Base-by-base conservation (phyloP, 2,113 vertebrate species). In the Fukomys damarensis region DNA sequence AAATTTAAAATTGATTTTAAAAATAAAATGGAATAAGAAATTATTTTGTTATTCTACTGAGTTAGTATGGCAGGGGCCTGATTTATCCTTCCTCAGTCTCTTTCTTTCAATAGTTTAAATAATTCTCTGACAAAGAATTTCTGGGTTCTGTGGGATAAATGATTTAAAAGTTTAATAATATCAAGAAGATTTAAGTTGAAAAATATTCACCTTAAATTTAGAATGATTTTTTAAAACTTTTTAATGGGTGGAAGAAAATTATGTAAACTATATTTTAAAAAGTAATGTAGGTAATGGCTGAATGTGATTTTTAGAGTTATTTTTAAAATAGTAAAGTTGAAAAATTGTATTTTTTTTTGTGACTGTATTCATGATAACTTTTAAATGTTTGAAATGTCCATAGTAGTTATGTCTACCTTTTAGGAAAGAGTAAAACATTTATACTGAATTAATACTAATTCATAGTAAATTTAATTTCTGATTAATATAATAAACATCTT, bases 301-400 rank as follows among this genome's bases (percentile, higher is more conserved):
- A 87, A 54, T 49, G 22, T 93, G 35, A 19, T 89, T 88, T 92
- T 95, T 95, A 95, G 85, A 83, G 49, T 89, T 54, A 83, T 91
- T 95, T 93, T 35, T 17, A 65, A 91, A 97, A 96, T 86, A 89
- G 17, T 58, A 24, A 90, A 90, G 68, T 88, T 95, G 24, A 94
- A 91, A 81, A 95, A 68, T 68, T 52, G 54, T 93, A 85, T 85
- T 81, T 93, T 96, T 98, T 96, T 97, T 65, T 96, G 41, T 77
- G 93, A 46, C 52, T 96, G 26, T 92, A 68, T 66, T 94, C 58
- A 89, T 76, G 16, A 58, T 58, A 58, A 58, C 46, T 49, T 86
- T 86, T 68, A 96, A 76, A 88, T 81, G 32, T 95, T 72, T 89
- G 43, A 94, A 94, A 95, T 70, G 17, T 92, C 58, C 56, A 19